Evolutionary conservation across 2,888 invertebrate genomes (phyloP).

Genomic region (Abscondita cerata): DNA sequence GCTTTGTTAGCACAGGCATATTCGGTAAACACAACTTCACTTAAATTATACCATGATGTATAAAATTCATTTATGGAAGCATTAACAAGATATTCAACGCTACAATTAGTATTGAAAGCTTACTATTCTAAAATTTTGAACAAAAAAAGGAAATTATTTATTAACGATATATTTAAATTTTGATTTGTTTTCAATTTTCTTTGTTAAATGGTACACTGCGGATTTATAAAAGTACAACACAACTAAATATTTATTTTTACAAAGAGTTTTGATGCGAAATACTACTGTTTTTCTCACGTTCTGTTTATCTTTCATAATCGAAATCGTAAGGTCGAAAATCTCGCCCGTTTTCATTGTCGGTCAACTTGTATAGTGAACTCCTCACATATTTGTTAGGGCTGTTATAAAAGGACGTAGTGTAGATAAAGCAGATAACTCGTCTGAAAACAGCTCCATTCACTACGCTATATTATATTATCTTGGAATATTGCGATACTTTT

Average conservation of each 20-base stretch:
- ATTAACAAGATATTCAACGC: no score
- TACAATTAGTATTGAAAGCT: no score
- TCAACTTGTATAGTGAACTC: slow-evolving; percentile 23
- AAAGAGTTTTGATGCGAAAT: slow-evolving; percentile 14
- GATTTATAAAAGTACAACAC: slow-evolving; percentile 24
- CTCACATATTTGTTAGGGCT: slow-evolving; percentile 26
- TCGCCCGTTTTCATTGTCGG: slow-evolving; percentile 18
- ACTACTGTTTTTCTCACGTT: slow-evolving; percentile 30
- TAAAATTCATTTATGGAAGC: no score
- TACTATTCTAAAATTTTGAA: no score
- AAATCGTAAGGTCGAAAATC: slow-evolving; percentile 14
- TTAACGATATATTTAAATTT: slow-evolving; percentile 20
- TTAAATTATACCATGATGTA: no score
- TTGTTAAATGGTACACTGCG: slow-evolving; percentile 14
- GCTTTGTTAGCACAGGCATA: no score
- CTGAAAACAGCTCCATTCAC: slow-evolving; percentile 26
- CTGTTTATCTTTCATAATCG: slow-evolving; percentile 32
- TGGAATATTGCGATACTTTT: slow-evolving; percentile 26
- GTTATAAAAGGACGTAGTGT: slow-evolving; percentile 8
- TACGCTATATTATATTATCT: slow-evolving; percentile 30
- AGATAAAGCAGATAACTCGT: slow-evolving; percentile 28
- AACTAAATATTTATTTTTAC: slow-evolving; percentile 18
- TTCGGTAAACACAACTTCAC: no score
- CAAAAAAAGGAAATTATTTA: neutral
- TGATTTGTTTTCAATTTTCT: slow-evolving; percentile 13